Evolutionary conservation across 2,888 invertebrate species (phyloP), one percentile per base, ranked within the genome.

Genomic region (Anorthoa munda): DNA sequence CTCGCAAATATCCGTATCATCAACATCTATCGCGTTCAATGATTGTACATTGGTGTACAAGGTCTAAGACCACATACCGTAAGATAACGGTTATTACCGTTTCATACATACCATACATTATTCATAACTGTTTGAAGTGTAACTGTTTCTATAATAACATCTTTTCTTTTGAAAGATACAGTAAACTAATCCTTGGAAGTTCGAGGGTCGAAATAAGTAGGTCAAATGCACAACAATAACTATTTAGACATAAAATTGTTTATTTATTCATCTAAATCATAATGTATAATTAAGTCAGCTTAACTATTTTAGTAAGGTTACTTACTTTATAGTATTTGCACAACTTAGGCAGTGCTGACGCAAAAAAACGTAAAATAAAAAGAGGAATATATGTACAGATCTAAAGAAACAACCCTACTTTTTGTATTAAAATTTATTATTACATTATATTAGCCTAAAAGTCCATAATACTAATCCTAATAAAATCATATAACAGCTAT

Each of bases 401-500:
- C 95, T 95, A 95, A 95, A 92, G 93, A 96, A 95, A 95, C 94
- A 95, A 94, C 90, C 96, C 95, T 96, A 95, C 93, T 86, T 92
- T 94, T 94, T 92, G 92, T 94, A 94, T 93, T 93, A 85, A 91
- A 92, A 87, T 93, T 96, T 95, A 95, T 95, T 95, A 85, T 90
- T 93, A 94, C 93, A 94, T 93, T 90, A 89, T 82, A 90, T 92
- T 92, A 92, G 85, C 95, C 94, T 95, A 95, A 79, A 90, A 91
- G 90, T 93, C 90, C 90, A 92, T 92, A 91, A 89, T 84, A 90
- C 89, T 94, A 95, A 89, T 78, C 94, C 94, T 95, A 94, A 84
- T 89, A 88, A 39, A 39, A 87, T 87, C 90, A 88, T 87, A 87
- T 91, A 93, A 94, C 92, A 93, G 86, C 92, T 94, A 95, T 93